Evolutionary conservation across 2,113 vertebrate genomes (phyloP).

Genomic region (Benitochromis conjunctus): DNA sequence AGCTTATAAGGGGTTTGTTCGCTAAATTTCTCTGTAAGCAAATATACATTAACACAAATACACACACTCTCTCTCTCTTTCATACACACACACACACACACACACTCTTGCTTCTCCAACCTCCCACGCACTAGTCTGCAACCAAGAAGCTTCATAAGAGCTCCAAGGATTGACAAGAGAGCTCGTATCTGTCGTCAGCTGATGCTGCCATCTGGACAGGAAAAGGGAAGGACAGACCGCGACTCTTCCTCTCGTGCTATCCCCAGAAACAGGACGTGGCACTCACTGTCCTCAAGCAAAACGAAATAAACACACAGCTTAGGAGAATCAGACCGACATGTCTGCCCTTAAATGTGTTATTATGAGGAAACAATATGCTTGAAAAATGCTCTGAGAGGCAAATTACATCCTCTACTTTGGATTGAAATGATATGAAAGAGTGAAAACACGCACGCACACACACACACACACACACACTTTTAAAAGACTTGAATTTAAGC

Average conservation of each 20-base stretch:
- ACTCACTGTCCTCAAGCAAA: not conserved
- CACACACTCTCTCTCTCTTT: not conserved
- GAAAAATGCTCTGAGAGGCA: not conserved
- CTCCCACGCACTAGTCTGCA: slow-evolving; percentile 30
- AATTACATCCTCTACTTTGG: not conserved
- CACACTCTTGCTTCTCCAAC: not conserved
- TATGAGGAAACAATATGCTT: not conserved
- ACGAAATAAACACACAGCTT: not conserved
- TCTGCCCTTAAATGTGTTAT: not conserved
- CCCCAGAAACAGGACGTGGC: slow-evolving; percentile 27
- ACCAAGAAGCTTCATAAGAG: slow-evolving; percentile 9
- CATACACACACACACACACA: not conserved
- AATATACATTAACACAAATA: not conserved
- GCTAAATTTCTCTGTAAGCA: not conserved
- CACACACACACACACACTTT: not conserved
- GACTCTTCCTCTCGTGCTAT: slow-evolving; percentile 25
- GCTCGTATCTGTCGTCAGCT: slow-evolving; percentile 45
- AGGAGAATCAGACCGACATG: not conserved
- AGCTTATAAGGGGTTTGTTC: not conserved
- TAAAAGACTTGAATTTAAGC: not conserved
- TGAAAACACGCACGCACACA: not conserved
- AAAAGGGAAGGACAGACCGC: slow-evolving; percentile 51
- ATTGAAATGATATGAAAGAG: not conserved
- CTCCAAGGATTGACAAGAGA: slow-evolving; percentile 30
- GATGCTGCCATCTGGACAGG: slow-evolving; percentile 68